Percentiles rank a stretch among this genome's conserved stretches.
Conservation (phyloP, 2,113 vertebrate species). For the Mobula hypostoma region DNA sequence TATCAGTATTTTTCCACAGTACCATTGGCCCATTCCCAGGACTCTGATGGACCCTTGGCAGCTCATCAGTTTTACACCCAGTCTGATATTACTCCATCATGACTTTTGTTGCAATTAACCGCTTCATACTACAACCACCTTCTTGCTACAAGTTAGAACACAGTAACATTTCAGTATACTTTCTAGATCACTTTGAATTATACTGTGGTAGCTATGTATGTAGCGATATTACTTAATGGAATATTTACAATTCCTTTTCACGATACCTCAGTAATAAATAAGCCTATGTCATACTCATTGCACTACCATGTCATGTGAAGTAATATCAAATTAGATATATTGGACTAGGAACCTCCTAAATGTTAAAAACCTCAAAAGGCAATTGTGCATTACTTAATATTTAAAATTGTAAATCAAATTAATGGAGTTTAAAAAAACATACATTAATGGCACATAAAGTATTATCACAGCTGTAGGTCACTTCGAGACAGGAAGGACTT, state of each 20-base stretch:
- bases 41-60: not conserved
- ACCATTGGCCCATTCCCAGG: not conserved
- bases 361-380: not conserved
- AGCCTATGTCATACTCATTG: not conserved
- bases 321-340: not conserved
- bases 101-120: not conserved
- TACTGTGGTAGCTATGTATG: not conserved
- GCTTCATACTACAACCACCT: not conserved
- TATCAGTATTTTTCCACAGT: not conserved
- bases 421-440: not conserved
- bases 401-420: not conserved
- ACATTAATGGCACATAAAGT: not conserved
- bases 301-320: not conserved
- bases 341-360: not conserved
- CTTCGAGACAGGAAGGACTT: not conserved
- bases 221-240: not conserved
- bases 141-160: not conserved
- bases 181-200: not conserved
- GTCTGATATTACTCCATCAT: not conserved
- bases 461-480: not conserved
- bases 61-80: not conserved
- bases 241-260: not conserved
- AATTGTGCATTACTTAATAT: not conserved
- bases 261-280: not conserved
- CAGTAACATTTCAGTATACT: not conserved